Evolutionary conservation across 2,888 invertebrate genomes (phyloP).

Genomic region (Dryobotodes eremita): DNA sequence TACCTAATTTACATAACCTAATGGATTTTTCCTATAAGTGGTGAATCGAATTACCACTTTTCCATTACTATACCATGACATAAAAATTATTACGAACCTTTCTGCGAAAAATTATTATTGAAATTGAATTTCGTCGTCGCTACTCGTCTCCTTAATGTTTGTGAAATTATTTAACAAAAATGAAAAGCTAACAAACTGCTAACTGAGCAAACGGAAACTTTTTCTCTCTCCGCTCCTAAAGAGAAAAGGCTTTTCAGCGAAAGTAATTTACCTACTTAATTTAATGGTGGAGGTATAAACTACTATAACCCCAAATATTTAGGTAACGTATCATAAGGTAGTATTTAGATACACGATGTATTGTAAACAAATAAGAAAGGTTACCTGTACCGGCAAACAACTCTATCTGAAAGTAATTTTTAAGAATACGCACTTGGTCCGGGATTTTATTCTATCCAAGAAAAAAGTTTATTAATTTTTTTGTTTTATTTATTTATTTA

Average conservation of each 20-base stretch:
- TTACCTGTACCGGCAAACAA: not conserved
- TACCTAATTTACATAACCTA: too few relatives aligned
- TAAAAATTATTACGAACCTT: too few relatives aligned
- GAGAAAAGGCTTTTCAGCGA: not conserved
- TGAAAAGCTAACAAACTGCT: conserved; percentile 23
- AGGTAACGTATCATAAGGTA: not conserved
- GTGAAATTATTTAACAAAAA: conserved; percentile 19
- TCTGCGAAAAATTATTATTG: not conserved
- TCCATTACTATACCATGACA: too few relatives aligned
- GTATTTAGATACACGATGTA: not conserved
- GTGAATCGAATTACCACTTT: too few relatives aligned
- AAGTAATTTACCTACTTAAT: not conserved
- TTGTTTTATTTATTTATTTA: too few relatives aligned
- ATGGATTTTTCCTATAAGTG: too few relatives aligned
- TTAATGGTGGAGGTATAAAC: not conserved
- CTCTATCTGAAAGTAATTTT: not conserved
- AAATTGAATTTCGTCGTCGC: conserved; percentile 6
- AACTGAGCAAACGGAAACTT: conserved; percentile 1
- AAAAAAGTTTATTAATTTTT: not conserved
- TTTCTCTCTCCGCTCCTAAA: not conserved
- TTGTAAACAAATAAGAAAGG: not conserved
- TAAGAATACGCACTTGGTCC: not conserved
- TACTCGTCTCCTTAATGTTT: not conserved
- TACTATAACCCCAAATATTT: not conserved
- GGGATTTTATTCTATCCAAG: not conserved